Base-by-base conservation (phyloP, 2,797 vertebrate species). In the Streptopelia turtur region DNA sequence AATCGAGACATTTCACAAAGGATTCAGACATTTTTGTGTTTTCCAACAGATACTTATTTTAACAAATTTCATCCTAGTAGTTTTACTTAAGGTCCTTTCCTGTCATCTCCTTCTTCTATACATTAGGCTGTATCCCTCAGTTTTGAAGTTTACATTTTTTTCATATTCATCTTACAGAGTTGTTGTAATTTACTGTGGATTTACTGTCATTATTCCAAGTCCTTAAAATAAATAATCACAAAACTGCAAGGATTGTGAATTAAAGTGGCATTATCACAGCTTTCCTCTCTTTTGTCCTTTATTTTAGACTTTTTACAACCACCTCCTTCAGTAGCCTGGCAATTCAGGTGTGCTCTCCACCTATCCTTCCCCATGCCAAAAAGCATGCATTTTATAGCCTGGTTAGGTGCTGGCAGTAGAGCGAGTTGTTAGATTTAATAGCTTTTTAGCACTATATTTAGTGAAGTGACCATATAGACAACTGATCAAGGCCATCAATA, bases 181-280 rank as follows among this genome's bases (percentile, higher is more conserved):
- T 61, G 22, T 74, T 74, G 3, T 45, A 49, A 57, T 31, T 74
- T 83, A 35, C 27, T 53, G 24, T 53, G 45, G 10, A 50, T 79
- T 90, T 75, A 56, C 27, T 47, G 21, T 49, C 39, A 41, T 43
- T 59, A 55, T 6, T 52, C 28, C 17, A 59, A 63, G 20, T 37
- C 11, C 31, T 59, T 69, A 31, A 87, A 70, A 35, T 33, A 47
- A 47, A 35, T 33, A 47, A 52, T n/a, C 30, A 83, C 16, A 56
- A 82, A 79, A 10, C 8, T 3, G 1, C 35, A 76, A 49, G 15
- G 21, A 43, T 18, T 0, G 0, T 43, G n/a, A 83, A 77, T 72
- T 50, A 64, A 60, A 8, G 8, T 70, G 16, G 1, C 7, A 1
- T 68, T 82, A 25, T 47, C 49, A 68, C 17, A 75, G 12, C 10